phyloP scores from a whole-genome alignment of 2,797 vertebrate species.

The Chromobotia macracanthus region DNA sequence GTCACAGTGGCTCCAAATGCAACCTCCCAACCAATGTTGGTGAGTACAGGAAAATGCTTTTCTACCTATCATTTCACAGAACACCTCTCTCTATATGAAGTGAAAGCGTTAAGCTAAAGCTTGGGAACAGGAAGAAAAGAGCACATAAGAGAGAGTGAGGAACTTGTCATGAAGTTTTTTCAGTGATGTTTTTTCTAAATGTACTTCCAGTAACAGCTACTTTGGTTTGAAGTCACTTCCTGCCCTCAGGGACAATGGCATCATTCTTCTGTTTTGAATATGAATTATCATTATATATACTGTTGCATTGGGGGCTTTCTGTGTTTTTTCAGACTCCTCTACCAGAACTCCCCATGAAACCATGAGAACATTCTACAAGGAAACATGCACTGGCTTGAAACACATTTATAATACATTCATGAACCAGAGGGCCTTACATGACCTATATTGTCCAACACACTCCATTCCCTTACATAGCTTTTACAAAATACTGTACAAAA shows the following conservation, averaged over 20 bases:
- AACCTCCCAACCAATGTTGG: constrained; percentile 23
- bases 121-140: constrained; percentile 62
- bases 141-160: constrained; percentile 14
- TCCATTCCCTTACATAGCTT: neutral
- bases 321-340: constrained; percentile 53
- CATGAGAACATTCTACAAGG: constrained; percentile 44
- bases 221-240: constrained; percentile 78
- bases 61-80: constrained; percentile 53
- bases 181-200: constrained; percentile 60
- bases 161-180: constrained; percentile 50
- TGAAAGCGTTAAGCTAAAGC: constrained; percentile 63
- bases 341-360: constrained; percentile 58
- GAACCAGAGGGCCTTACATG: neutral
- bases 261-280: constrained; percentile 67
- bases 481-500: neutral
- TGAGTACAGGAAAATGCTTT: constrained; percentile 57
- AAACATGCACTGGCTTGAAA: constrained; percentile 43
- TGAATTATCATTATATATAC: constrained; percentile 59
- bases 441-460: neutral
- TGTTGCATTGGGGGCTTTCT: constrained; percentile 67
- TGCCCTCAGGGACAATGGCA: constrained; percentile 74
- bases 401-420: neutral
- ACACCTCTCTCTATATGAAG: constrained; percentile 52
- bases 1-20: constrained; percentile 54
- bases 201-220: constrained; percentile 79